Evolutionary conservation across 2,888 invertebrate species (phyloP), one percentile per base, ranked within the genome.

Genomic region (Papilio elwesi): DNA sequence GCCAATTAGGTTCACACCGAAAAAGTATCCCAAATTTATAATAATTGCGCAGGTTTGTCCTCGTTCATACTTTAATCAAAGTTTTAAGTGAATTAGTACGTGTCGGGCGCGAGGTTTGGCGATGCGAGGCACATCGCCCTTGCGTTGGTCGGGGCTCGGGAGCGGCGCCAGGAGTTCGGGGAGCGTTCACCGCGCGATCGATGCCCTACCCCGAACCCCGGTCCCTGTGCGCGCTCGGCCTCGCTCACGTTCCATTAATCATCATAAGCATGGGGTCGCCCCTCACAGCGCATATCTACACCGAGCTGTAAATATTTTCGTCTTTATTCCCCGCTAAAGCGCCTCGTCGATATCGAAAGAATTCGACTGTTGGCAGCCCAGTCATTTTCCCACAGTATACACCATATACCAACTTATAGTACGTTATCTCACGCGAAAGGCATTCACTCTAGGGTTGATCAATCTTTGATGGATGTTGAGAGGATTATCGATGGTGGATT

Each of bases 171-270:
- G 79, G 83, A 85, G 87, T 87, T 90, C 86, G 87, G 92, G 92
- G 92, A 88, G 90, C 89, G 91, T 87, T 90, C 88, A 88, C 89
- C 89, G 89, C 87, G 85, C 92, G 91, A 93, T 93, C 93, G 92
- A 92, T 92, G 87, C 88, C 74, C 70, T 68, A 57, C 75, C 74
- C 71, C 83, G 86, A 82, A 83, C 87, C 87, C 84, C 87, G 83
- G 85, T 82, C 85, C 82, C 85, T 84, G 81, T 80, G 48, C 73
- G 55, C 63, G 53, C 59, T 16, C 53, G 43, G 55, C 57, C 73
- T 49, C 51, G 73, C 70, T 70, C 62, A 65, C 57, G 64, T 73
- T 69, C 48, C 68, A 69, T 73, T 69, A 73, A 73, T 73, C 73
- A 73, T 73, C 69, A 65, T 69, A 69, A 65, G 69, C 73, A 85